Conservation (phyloP, 2,888 invertebrate species). For the Napeogenes inachia region DNA sequence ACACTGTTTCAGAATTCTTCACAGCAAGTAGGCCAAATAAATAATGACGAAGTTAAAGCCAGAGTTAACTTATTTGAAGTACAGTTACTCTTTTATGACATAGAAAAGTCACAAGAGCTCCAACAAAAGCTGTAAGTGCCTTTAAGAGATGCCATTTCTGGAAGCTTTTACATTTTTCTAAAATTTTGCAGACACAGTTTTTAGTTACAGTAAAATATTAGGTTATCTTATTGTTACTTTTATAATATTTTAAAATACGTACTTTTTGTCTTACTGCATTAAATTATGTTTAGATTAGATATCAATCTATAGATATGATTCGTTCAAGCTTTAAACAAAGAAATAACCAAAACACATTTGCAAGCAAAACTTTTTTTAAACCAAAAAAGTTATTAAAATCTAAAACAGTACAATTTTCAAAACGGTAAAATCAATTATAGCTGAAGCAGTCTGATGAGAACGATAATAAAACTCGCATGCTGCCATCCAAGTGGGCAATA, state of each 20-base stretch:
- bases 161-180: constrained; percentile 16
- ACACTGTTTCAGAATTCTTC: neutral
- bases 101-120: constrained; percentile 9
- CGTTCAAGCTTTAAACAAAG: no score
- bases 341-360: no score
- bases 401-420: neutral
- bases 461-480: constrained; percentile 30
- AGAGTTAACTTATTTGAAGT: constrained; percentile 12
- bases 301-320: no score
- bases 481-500: constrained; percentile 30
- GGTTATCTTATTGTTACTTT: neutral
- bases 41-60: constrained; percentile 7
- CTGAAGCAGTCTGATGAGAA: constrained; percentile 26
- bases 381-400: no score
- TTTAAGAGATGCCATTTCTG: constrained; percentile 19
- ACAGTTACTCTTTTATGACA: constrained; percentile 13
- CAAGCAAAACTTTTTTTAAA: no score
- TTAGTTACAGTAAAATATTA: neutral
- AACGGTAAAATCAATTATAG: constrained; percentile 26
- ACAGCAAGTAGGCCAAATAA: constrained; percentile 13
- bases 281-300: neutral
- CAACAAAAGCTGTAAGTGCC: constrained; percentile 6
- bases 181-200: neutral
- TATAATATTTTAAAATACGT: neutral
- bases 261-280: neutral